phyloP scores from a whole-genome alignment of 2,888 invertebrate genomes.

The Lacanobia oleracea region DNA sequence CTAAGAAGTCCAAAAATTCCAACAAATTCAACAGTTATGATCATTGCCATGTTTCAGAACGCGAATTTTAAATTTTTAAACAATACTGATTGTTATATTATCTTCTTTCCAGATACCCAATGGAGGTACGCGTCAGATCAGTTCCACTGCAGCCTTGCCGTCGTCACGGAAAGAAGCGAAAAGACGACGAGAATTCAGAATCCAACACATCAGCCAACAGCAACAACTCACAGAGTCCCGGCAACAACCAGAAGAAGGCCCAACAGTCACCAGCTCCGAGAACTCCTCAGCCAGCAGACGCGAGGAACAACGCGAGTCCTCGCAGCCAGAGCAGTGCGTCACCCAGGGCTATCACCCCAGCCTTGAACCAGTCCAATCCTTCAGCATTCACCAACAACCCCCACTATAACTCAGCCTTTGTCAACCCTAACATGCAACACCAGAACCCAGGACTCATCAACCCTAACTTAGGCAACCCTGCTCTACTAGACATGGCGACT shows the following conservation, averaged over 20 bases:
- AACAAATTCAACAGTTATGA: neutral
- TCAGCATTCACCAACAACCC: conserved; percentile 82
- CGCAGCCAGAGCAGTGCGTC: conserved; percentile 90
- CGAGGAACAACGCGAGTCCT: conserved; percentile 85
- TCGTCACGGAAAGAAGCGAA: conserved; percentile 94
- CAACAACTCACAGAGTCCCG: conserved; percentile 82
- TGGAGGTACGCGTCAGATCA: conserved; percentile 96
- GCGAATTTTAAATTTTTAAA: too few species aligned
- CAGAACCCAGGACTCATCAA: conserved; percentile 86
- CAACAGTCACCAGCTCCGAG: conserved; percentile 82
- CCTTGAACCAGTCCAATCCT: conserved; percentile 82
- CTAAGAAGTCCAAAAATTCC: neutral
- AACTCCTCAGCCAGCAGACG: conserved; percentile 83
- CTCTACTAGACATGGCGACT: conserved; percentile 93
- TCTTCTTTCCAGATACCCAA: conserved; percentile 93
- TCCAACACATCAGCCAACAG: conserved; percentile 74
- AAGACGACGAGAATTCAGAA: conserved; percentile 92
- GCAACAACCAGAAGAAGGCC: conserved; percentile 82
- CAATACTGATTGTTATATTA: neutral
- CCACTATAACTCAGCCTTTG: conserved; percentile 86
- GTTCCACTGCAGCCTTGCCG: conserved; percentile 96
- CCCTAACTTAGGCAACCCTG: conserved; percentile 88
- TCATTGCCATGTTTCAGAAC: neutral
- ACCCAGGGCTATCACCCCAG: conserved; percentile 87
- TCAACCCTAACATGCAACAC: conserved; percentile 87